phyloP scores from a whole-genome alignment of 2,797 vertebrate genomes.

The Sebastes elongatus region DNA sequence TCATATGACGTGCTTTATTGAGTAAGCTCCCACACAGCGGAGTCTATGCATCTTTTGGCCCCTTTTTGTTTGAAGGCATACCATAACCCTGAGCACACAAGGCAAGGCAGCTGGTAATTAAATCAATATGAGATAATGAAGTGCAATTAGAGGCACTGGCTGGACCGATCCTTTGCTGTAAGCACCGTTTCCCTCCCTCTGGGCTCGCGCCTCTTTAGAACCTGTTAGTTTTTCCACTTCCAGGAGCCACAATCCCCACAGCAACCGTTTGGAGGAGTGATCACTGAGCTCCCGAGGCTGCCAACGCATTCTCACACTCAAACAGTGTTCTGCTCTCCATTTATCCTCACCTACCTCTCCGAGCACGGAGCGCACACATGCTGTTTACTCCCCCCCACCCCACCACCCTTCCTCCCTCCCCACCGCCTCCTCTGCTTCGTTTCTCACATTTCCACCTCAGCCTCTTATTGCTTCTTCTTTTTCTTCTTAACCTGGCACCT shows the following conservation, averaged over 20 bases:
- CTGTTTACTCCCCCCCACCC: conserved; percentile 32
- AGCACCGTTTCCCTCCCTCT: conserved; percentile 89
- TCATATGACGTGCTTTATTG: conserved; percentile 56
- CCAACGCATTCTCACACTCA: conserved; percentile 85
- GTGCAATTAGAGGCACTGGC: conserved; percentile 95
- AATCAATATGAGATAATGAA: conserved; percentile 99
- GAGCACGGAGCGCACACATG: conserved; percentile 31
- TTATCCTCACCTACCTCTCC: conserved; percentile 69
- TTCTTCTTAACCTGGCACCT: conserved; percentile 6
- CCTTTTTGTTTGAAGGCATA: conserved; percentile 86
- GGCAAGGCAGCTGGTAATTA: conserved; percentile 93
- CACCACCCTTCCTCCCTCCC: background rate
- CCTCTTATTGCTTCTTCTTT: conserved; percentile 32
- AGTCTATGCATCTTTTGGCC: conserved; percentile 61
- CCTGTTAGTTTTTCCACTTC: conserved; percentile 96
- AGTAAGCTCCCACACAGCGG: conserved; percentile 19
- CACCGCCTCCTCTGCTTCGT: background rate
- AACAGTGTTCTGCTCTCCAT: conserved; percentile 69
- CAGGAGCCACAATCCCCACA: conserved; percentile 92
- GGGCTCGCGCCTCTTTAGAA: conserved; percentile 93
- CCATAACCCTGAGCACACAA: conserved; percentile 89
- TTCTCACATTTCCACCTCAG: conserved; percentile 55
- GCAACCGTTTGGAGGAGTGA: conserved; percentile 93
- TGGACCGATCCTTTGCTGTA: conserved; percentile 75
- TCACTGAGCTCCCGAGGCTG: conserved; percentile 91